A percentile compares a stretch with the other conserved stretches of the same genome.
phyloP scores from a whole-genome alignment of 2,888 invertebrate species.

The Acleris sparsana region DNA sequence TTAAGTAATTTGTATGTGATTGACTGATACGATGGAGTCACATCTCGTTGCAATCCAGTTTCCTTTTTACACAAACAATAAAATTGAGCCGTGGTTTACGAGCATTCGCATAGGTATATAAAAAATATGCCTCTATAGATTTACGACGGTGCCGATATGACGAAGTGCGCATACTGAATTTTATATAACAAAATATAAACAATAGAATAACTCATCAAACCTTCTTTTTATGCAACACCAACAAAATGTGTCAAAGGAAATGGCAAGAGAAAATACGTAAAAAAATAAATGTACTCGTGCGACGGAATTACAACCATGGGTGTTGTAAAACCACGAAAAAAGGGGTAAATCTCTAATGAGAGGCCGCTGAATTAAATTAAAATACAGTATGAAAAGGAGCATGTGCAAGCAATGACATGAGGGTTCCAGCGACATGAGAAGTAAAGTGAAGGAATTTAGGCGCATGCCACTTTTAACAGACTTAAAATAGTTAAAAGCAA shows the following conservation, averaged over 20 bases:
- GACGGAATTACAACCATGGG: slow-evolving; percentile 21
- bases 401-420: slow-evolving; percentile 16
- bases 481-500: no score
- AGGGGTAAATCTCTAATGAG: slow-evolving; percentile 13
- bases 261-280: slow-evolving; percentile 22
- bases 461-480: no score
- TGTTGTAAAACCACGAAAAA: slow-evolving; percentile 27
- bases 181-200: slow-evolving; percentile 17
- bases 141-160: slow-evolving; percentile 8
- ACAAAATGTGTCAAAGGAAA: slow-evolving; percentile 7
- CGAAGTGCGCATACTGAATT: slow-evolving; percentile 12
- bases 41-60: no score
- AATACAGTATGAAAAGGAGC: slow-evolving; percentile 18
- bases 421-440: background rate
- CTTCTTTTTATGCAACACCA: slow-evolving; percentile 18
- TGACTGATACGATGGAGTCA: no score
- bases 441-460: no score
- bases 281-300: slow-evolving; percentile 16
- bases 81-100: no score
- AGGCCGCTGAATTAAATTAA: slow-evolving; percentile 17
- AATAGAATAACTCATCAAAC: slow-evolving; percentile 2
- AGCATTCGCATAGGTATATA: no score
- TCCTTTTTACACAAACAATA: no score
- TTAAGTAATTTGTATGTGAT: no score
- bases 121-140: background rate